phyloP scores from a whole-genome alignment of 2,113 vertebrate genomes.

The Acanthochromis polyacanthus region DNA sequence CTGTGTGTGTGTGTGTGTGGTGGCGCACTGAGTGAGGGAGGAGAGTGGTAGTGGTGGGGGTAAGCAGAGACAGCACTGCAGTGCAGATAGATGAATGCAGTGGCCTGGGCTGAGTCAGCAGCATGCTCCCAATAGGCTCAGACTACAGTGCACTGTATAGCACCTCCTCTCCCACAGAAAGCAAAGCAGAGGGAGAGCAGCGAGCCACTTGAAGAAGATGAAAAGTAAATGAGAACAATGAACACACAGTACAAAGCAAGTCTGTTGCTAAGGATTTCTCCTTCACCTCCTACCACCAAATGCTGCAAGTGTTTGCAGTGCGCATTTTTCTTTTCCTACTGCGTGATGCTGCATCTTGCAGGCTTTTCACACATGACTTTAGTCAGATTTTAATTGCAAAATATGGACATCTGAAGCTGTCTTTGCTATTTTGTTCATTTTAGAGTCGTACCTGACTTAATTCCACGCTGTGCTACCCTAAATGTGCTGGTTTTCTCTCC shows the following conservation, averaged over 20 bases:
- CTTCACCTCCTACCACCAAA: constrained; percentile 29
- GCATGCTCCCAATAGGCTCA: constrained; percentile 76
- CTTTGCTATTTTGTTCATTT: background rate
- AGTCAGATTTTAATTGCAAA: too few relatives aligned
- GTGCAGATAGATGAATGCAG: constrained; percentile 85
- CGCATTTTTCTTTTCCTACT: background rate
- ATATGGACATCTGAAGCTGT: too few relatives aligned
- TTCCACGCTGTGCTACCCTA: background rate
- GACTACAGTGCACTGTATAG: constrained; percentile 72
- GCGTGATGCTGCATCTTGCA: background rate
- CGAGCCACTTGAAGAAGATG: constrained; percentile 41
- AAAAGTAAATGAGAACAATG: constrained; percentile 51
- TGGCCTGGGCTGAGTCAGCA: constrained; percentile 85
- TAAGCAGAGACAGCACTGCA: constrained; percentile 79
- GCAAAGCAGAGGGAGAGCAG: constrained; percentile 49
- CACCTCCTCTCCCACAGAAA: constrained; percentile 66
- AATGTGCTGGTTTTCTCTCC: constrained; percentile 12
- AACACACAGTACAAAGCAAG: constrained; percentile 18
- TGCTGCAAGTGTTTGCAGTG: constrained; percentile 27
- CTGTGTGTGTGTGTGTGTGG: constrained; percentile 40
- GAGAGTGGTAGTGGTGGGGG: constrained; percentile 42
- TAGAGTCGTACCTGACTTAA: background rate
- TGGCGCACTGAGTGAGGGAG: constrained; percentile 61
- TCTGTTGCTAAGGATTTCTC: constrained; percentile 18
- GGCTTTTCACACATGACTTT: too few relatives aligned